Conservation (phyloP, 1,140 invertebrate species). For the Drosophila kohkoa region DNA sequence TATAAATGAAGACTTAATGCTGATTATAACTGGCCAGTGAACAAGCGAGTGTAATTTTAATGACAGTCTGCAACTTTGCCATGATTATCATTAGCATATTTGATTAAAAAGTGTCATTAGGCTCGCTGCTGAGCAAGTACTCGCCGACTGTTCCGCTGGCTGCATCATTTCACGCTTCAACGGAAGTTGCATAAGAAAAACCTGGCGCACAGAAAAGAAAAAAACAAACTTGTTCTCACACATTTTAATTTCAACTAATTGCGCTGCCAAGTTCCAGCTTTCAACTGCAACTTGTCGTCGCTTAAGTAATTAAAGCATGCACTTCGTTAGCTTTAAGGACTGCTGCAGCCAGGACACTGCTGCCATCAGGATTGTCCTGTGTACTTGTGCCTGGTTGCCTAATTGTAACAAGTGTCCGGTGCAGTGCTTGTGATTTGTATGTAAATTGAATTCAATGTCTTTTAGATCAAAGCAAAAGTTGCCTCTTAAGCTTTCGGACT, state of each 20-base stretch:
- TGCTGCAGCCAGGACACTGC: slow-evolving; percentile 5
- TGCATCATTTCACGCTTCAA: slow-evolving; percentile 65
- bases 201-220: slow-evolving; percentile 29
- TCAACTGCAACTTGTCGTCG: slow-evolving; percentile 25
- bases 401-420: slow-evolving; percentile 71
- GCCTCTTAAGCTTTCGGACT: slow-evolving; percentile 22
- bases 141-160: slow-evolving; percentile 23
- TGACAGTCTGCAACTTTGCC: slow-evolving; percentile 56
- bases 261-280: slow-evolving; percentile 16
- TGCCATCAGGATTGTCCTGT: background rate
- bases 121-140: slow-evolving; percentile 19
- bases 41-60: slow-evolving; percentile 55
- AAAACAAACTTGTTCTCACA: slow-evolving; percentile 59
- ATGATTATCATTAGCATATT: slow-evolving; percentile 80
- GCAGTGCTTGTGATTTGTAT: slow-evolving; percentile 68
- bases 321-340: slow-evolving; percentile 70
- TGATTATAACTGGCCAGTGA: slow-evolving; percentile 16
- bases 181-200: slow-evolving; percentile 67
- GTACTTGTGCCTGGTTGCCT: slow-evolving; percentile 14
- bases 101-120: slow-evolving; percentile 83
- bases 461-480: slow-evolving; percentile 63
- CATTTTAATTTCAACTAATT: slow-evolving; percentile 84
- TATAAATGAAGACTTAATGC: slow-evolving; percentile 1
- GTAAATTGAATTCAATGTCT: slow-evolving; percentile 73
- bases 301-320: slow-evolving; percentile 79